Evolutionary conservation across 1,140 invertebrate species (phyloP), one percentile per base, ranked within the genome.

Genomic region (Zaprionus camerounensis): DNA sequence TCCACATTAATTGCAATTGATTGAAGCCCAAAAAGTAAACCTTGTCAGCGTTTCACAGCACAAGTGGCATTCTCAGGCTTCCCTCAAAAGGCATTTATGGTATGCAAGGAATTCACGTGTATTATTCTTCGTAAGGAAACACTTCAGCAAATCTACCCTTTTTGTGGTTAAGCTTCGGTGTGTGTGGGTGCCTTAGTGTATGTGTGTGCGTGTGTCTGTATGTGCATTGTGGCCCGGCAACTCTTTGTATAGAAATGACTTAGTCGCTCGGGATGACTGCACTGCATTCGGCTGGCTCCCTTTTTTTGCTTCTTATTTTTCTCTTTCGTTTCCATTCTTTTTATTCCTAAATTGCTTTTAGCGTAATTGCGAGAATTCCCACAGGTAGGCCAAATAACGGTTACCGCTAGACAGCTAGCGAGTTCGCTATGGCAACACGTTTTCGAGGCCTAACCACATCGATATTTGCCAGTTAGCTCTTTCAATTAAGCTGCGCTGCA

Each of bases 301-400:
- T 63, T 59, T 73, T 65, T 51, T 65, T 68, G 7, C 26, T 46
- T 49, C 36, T 24, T 67, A 38, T 57, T 31, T 66, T 57, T 56
- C 22, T 41, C 24, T 49, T 68, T 53, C 49, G 46, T 56, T 59
- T 58, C 46, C 20, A 36, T 51, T 41, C 49, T 67, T 57, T 64
- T 69, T 55, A 56, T 58, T 74, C 56, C 56, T 64, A 68, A 90
- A 90, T 91, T 90, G 85, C 85, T 90, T 90, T 90, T 90, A 90
- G 73, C 82, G 82, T 90, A 90, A 90, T 90, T 90, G 85, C 86
- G 34, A 82, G 73, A 51, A 85, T 90, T 91, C 86, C 86, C 76
- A 70, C 84, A 84, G 80, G 81, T 75, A 81, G 71, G 57, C 65
- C 67, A 71, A 71, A 71, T 69, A 80, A 59, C 66, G 71, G 71